phyloP scores from a whole-genome alignment of 1,140 invertebrate species.

The Trachelipus rathkii region DNA sequence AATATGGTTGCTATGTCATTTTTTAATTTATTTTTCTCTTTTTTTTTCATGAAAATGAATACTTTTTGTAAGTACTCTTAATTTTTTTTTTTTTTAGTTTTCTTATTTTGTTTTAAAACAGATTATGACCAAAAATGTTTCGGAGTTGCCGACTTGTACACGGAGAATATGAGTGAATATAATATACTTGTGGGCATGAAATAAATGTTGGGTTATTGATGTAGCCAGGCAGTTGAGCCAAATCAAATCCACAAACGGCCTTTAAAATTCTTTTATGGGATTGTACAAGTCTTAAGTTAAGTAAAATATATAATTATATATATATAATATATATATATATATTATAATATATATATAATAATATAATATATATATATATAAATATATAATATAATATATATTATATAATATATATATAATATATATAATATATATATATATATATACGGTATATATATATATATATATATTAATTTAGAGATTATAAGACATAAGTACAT shows the following conservation, averaged over 20 bases:
- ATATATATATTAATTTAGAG: too few relatives aligned
- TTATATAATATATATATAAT: too few relatives aligned
- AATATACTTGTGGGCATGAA: slow-evolving; percentile 79
- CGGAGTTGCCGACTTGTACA: slow-evolving; percentile 75
- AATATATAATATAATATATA: too few relatives aligned
- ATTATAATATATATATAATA: too few relatives aligned
- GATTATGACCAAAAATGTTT: slow-evolving; percentile 67
- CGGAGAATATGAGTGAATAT: slow-evolving; percentile 88
- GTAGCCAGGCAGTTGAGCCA: slow-evolving; percentile 83
- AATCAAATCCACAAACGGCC: slow-evolving; percentile 73
- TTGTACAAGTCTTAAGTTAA: slow-evolving; percentile 66
- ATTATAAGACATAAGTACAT: too few relatives aligned
- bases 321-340: too few relatives aligned
- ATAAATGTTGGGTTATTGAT: slow-evolving; percentile 81
- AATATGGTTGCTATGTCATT: neutral
- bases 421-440: too few relatives aligned
- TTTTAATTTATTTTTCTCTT: neutral
- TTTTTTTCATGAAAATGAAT: neutral
- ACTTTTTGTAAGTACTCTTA: neutral
- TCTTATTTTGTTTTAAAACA: slow-evolving; percentile 49
- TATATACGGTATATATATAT: too few relatives aligned
- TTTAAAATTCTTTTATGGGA: slow-evolving; percentile 76
- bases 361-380: too few relatives aligned
- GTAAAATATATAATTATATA: too few relatives aligned
- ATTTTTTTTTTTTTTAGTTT: neutral